Evolutionary conservation across 2,888 invertebrate species (phyloP).

Genomic region (Ypsolopha scabrella): DNA sequence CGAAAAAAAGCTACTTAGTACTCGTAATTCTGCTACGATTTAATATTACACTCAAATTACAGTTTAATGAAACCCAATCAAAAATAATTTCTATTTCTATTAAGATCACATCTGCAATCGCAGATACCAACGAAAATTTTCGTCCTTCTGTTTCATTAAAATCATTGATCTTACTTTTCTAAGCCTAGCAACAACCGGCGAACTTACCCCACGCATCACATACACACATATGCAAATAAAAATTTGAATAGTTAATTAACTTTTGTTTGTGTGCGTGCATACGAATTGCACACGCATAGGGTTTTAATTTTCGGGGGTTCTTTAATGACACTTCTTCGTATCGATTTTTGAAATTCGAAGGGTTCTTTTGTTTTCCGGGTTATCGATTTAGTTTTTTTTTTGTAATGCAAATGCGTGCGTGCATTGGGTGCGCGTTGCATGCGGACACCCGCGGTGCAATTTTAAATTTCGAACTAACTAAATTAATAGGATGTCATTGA

Average conservation of each 20-base stretch:
- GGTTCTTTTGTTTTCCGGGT: constrained; percentile 59
- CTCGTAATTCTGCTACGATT: too few relatives aligned
- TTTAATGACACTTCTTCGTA: constrained; percentile 69
- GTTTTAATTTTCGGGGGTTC: constrained; percentile 66
- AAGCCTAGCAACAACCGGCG: too few relatives aligned
- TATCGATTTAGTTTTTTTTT: constrained; percentile 51
- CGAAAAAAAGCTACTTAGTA: too few relatives aligned
- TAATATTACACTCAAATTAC: too few relatives aligned
- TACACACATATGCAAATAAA: background rate
- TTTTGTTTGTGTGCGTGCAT: constrained; percentile 31
- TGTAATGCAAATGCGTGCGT: constrained; percentile 26
- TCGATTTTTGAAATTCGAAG: constrained; percentile 64
- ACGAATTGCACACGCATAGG: constrained; percentile 36
- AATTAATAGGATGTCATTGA: background rate
- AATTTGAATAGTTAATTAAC: constrained; percentile 35
- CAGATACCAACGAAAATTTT: too few relatives aligned
- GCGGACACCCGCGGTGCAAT: constrained; percentile 12
- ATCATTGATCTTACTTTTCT: too few relatives aligned
- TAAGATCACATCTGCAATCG: too few relatives aligned
- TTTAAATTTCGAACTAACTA: background rate
- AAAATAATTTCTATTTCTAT: too few relatives aligned
- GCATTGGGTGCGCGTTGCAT: constrained; percentile 38
- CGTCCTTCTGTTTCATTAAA: too few relatives aligned
- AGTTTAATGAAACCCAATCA: too few relatives aligned
- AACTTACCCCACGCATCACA: background rate